These are phyloP conservation scores for Ascidia mentula DNA, from an alignment of 23 tunicate genomes.

Conservation along the genomic window DNA sequence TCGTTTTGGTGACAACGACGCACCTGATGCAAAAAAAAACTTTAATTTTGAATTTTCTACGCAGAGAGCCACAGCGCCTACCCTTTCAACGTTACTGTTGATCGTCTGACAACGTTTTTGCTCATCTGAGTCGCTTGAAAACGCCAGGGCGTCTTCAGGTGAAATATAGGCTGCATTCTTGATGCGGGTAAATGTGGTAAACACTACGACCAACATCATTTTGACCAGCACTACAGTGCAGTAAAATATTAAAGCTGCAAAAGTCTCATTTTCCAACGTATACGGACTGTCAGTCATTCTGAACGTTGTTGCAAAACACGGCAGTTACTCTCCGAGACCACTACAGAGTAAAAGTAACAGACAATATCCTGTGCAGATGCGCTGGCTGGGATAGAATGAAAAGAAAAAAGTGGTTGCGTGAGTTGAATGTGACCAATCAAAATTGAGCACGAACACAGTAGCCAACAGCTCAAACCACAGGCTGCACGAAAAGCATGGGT, in stretches of 20 bases:
- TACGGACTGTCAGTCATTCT: conserved; percentile 9
- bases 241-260: conserved; percentile 38
- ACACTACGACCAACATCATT: conserved; percentile 18
- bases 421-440: too few relatives aligned
- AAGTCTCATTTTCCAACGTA: conserved; percentile 49
- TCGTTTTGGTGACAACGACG: conserved; percentile 81
- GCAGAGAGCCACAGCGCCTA: background rate
- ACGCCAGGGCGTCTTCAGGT: conserved; percentile 29
- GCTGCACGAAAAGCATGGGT: too few relatives aligned
- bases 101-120: conserved; percentile 20
- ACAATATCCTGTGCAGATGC: too few relatives aligned
- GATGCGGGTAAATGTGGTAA: conserved; percentile 28
- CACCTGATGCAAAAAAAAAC: background rate
- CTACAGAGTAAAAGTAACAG: too few relatives aligned
- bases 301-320: background rate
- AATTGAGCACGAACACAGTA: too few relatives aligned
- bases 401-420: too few relatives aligned
- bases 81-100: conserved; percentile 39
- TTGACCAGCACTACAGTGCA: conserved; percentile 41
- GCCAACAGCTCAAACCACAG: too few relatives aligned
- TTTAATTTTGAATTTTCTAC: background rate
- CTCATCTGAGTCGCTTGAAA: background rate
- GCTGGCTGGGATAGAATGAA: too few relatives aligned
- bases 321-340: too few relatives aligned
- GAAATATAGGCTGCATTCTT: background rate